phyloP scores from a whole-genome alignment of 1,140 invertebrate genomes.

The Cyclargus thomasi region DNA sequence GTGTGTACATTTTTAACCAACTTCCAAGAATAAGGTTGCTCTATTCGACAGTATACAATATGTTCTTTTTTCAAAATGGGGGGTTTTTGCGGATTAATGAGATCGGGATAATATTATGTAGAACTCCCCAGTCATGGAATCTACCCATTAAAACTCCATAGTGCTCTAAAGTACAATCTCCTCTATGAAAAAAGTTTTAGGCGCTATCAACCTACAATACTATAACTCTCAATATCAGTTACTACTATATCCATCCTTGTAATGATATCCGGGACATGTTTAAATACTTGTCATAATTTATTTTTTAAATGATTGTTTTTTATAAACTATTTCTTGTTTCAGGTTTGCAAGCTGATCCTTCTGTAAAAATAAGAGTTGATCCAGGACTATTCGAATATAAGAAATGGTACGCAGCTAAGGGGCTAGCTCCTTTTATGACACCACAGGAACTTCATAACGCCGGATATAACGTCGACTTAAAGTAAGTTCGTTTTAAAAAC shows the following conservation, averaged over 20 bases:
- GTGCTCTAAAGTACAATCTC: too few relatives aligned
- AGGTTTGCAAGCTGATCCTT: constrained; percentile 68
- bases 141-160: too few relatives aligned
- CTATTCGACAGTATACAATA: too few relatives aligned
- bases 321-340: constrained; percentile 19
- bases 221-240: too few relatives aligned
- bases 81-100: too few relatives aligned
- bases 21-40: too few relatives aligned
- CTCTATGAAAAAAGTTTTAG: too few relatives aligned
- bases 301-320: background rate
- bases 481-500: constrained; percentile 41
- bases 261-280: background rate
- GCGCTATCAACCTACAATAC: too few relatives aligned
- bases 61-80: too few relatives aligned
- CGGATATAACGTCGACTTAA: constrained; percentile 85
- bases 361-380: constrained; percentile 84
- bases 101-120: too few relatives aligned
- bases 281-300: background rate
- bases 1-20: too few relatives aligned
- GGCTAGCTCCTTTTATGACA: constrained; percentile 87
- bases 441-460: constrained; percentile 82
- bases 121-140: too few relatives aligned
- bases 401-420: constrained; percentile 87
- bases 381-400: constrained; percentile 95
- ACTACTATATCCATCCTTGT: background rate